A percentile compares a stretch with the other conserved stretches of the same genome.
These are phyloP conservation scores for Ophioninae sp. DNA, from an alignment of 2,888 invertebrate genomes.

Conservation along the genomic window DNA sequence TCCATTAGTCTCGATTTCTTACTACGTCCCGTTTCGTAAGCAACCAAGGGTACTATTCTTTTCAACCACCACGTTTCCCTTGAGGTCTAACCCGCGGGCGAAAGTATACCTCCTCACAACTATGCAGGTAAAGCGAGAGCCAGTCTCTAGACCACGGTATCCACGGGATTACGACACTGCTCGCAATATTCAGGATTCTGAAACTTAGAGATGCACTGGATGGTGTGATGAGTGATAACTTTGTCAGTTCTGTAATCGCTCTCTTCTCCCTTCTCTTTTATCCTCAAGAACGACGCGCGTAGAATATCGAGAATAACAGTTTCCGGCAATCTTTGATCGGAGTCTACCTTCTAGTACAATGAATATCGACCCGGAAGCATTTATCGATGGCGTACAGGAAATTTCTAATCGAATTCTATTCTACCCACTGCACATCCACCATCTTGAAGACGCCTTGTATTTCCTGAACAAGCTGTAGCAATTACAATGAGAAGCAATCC, in stretches of 20 bases:
- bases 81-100: constrained; percentile 45
- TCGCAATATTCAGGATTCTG: constrained; percentile 12
- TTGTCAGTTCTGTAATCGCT: not conserved
- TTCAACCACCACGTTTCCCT: constrained; percentile 17
- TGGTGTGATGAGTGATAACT: constrained; percentile 27
- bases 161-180: not conserved
- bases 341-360: not conserved
- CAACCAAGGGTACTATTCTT: constrained; percentile 9
- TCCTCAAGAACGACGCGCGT: not conserved
- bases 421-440: not conserved
- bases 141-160: constrained; percentile 24
- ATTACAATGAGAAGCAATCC: constrained; percentile 10
- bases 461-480: not conserved
- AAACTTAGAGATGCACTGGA: constrained; percentile 27
- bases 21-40: constrained; percentile 18
- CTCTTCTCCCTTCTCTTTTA: not conserved
- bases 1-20: constrained; percentile 60
- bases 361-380: constrained; percentile 5
- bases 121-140: constrained; percentile 20
- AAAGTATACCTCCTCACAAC: constrained; percentile 20
- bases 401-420: not conserved
- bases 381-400: not conserved
- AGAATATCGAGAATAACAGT: not conserved
- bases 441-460: constrained; percentile 5
- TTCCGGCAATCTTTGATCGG: not conserved